Base-by-base conservation (phyloP, 2,797 vertebrate species). In the Microctenopoma steveboyesi region DNA sequence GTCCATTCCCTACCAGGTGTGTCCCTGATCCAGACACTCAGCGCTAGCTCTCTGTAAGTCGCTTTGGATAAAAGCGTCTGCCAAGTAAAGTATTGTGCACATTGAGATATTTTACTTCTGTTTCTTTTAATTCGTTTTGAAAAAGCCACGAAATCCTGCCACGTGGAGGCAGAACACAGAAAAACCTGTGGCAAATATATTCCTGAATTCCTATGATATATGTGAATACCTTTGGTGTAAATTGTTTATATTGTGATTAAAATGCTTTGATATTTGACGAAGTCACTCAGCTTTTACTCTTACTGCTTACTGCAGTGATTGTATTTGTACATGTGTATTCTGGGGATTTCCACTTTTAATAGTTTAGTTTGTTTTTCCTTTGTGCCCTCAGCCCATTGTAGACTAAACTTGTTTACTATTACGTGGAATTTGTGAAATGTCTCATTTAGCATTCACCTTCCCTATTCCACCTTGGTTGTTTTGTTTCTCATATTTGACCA, bases 351-450 rank as follows among this genome's bases (percentile, higher is more conserved):
- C 15, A 37, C 8, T 1, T 1, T 0, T 16, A n/a, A 27, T 27
- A 4, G 5, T 35, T n/a, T 42, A 13, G 2, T 56, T 55, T 2
- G 40, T 25, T 27, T 46, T n/a, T 48, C 16, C 4, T 2, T 14
- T 43, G 15, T 49, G 50, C 30, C 50, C 67, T 72, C 15, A n/a
- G 46, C 56, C 47, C 3, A 2, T 3, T 15, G 7, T 48, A n/a
- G 27, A 30, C 28, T 40, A 28, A 9, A 55, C 15, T 50, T 42
- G 53, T 69, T 48, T 25, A 46, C 54, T 16, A 45, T 67, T 45
- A 16, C 40, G 2, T 39, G 64, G 60, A 81, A 72, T 68, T 6
- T 64, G 14, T 75, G 58, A 68, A 71, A 74, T 70, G 50, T 57
- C 46, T 78, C 50, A 70, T 46, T 79, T 65, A 69, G 16, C 39